A percentile compares a stretch with the other conserved stretches of the same genome.
These are phyloP conservation scores for Pituophis catenifer DNA, from an alignment of 2,113 vertebrate species.

Conservation along the genomic window DNA sequence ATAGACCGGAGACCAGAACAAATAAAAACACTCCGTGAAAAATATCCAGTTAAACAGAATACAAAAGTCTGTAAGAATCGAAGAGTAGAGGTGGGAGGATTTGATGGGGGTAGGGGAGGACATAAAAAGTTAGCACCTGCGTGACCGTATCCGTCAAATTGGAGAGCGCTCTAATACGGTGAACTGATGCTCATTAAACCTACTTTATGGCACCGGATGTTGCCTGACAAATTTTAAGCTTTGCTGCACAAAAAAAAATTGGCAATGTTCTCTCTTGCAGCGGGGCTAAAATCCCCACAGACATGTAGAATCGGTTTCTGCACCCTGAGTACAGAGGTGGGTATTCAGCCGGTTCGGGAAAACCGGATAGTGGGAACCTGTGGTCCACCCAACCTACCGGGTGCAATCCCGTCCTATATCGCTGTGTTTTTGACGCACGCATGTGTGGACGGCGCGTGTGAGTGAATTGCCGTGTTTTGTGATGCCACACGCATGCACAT, in stretches of 20 bases:
- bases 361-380: too few relatives aligned
- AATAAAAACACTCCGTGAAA: too few relatives aligned
- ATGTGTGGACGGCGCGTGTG: too few relatives aligned
- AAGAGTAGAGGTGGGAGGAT: not conserved
- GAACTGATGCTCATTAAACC: not conserved
- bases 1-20: too few relatives aligned
- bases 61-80: not conserved
- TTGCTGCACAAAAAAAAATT: not conserved
- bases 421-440: too few relatives aligned
- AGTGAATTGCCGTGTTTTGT: too few relatives aligned
- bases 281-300: not conserved
- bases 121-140: not conserved
- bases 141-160: not conserved
- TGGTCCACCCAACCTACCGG: rapidly evolving
- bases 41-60: too few relatives aligned
- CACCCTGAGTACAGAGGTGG: too few relatives aligned
- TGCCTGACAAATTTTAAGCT: not conserved
- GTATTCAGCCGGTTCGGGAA: too few relatives aligned
- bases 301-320: not conserved
- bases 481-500: rapidly evolving
- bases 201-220: not conserved
- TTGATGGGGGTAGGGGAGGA: not conserved
- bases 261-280: not conserved
- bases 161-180: not conserved
- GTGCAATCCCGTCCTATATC: too few relatives aligned